Percentiles rank a stretch among this genome's conserved stretches.
Conservation (phyloP, 2,797 vertebrate genomes). For the Uromys caudimaculatus region DNA sequence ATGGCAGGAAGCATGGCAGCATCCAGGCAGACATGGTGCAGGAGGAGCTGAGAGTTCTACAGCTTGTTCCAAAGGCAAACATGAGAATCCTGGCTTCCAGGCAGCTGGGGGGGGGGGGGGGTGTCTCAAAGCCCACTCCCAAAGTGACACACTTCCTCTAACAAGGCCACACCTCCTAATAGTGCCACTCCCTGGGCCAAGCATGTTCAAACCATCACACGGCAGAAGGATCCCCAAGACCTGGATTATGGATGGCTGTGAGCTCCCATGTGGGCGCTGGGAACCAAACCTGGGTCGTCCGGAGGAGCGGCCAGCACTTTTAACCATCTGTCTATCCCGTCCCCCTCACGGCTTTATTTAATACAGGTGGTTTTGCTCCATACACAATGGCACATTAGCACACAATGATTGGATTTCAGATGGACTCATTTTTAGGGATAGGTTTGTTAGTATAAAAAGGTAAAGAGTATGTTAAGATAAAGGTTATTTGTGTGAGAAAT, state of each 20-base stretch:
- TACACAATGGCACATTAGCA: background rate
- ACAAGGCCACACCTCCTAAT: background rate
- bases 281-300: background rate
- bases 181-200: background rate
- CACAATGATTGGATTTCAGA: background rate
- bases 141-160: background rate
- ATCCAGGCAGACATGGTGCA: background rate
- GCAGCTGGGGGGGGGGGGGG: background rate
- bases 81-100: background rate
- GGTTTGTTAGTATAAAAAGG: conserved; percentile 7
- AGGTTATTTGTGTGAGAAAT: background rate
- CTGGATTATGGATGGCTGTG: background rate
- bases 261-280: background rate
- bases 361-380: background rate
- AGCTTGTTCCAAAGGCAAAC: background rate
- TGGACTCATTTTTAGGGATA: conserved; percentile 37
- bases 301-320: background rate
- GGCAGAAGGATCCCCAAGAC: background rate
- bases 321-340: background rate
- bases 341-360: background rate
- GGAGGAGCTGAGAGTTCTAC: background rate
- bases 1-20: background rate
- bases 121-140: background rate
- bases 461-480: conserved; percentile 2
- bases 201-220: background rate